Conservation (phyloP, 2,888 invertebrate genomes). For the Pharmacophagus antenor region DNA sequence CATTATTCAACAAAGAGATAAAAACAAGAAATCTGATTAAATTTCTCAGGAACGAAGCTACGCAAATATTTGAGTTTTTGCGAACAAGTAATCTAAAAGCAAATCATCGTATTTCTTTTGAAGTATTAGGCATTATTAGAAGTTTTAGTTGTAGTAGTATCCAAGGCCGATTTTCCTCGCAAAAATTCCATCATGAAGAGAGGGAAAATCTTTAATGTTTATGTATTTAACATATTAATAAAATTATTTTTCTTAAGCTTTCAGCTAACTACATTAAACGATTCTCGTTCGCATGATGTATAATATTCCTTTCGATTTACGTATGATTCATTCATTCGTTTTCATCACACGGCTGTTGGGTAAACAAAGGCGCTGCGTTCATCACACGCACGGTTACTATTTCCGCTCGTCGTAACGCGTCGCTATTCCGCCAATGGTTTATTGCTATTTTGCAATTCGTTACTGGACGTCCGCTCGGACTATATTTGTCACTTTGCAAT, state of each 20-base stretch:
- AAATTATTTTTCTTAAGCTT: no score
- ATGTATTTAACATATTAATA: no score
- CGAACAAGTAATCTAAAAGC: not conserved
- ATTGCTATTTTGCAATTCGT: constrained; percentile 57
- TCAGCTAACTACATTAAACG: no score
- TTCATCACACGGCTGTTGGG: constrained; percentile 36
- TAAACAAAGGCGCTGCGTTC: constrained; percentile 55
- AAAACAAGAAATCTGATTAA: not conserved
- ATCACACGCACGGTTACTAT: constrained; percentile 55
- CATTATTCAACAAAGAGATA: not conserved
- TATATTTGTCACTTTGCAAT: constrained; percentile 43
- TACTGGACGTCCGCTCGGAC: constrained; percentile 43
- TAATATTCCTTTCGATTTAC: no score
- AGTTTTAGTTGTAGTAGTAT: not conserved
- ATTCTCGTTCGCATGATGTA: no score
- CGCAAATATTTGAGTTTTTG: not conserved
- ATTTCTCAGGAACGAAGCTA: not conserved
- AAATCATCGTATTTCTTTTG: not conserved
- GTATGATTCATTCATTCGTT: constrained; percentile 35
- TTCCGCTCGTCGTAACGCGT: constrained; percentile 57
- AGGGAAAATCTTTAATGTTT: no score
- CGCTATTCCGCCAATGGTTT: constrained; percentile 42
- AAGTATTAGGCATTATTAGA: not conserved
- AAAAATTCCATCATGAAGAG: no score
- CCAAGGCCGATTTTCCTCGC: no score